Percentiles rank a stretch among this genome's conserved stretches.
phyloP scores from a whole-genome alignment of 2,888 invertebrate species.

The Cynaeus angustus region DNA sequence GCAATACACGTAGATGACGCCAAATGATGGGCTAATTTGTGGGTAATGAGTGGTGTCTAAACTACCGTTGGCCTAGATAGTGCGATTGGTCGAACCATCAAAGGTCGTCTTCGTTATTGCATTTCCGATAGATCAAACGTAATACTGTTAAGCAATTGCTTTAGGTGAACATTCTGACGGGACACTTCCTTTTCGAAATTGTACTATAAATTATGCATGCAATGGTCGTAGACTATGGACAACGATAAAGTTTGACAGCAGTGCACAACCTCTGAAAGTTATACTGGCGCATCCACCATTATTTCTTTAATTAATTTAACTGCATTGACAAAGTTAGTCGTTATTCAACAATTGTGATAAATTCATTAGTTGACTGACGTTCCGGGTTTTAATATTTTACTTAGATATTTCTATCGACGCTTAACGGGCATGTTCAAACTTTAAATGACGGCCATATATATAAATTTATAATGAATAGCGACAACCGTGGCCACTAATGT shows the following conservation, averaged over 20 bases:
- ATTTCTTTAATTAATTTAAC: neutral
- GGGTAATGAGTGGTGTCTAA: conserved; percentile 49
- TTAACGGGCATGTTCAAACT: too few relatives aligned
- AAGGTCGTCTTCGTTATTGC: conserved; percentile 51
- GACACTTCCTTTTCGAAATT: conserved; percentile 40
- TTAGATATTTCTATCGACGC: too few relatives aligned
- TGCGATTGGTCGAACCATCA: conserved; percentile 45
- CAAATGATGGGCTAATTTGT: conserved; percentile 49
- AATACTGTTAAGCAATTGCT: conserved; percentile 47
- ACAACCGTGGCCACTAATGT: too few relatives aligned
- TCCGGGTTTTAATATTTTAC: too few relatives aligned
- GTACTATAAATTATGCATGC: conserved; percentile 32
- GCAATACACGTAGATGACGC: conserved; percentile 16
- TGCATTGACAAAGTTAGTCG: too few relatives aligned
- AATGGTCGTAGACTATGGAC: conserved; percentile 6
- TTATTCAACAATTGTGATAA: too few relatives aligned
- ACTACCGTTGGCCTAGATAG: conserved; percentile 25
- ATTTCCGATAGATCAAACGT: conserved; percentile 49
- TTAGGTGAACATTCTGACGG: conserved; percentile 19
- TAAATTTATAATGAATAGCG: too few relatives aligned
- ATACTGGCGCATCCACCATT: neutral
- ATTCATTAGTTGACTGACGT: too few relatives aligned
- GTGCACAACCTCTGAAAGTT: neutral
- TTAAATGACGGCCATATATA: too few relatives aligned
- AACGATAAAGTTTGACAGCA: neutral